Conservation (phyloP, 1,140 invertebrate genomes). For the Meloidogyne exigua region DNA sequence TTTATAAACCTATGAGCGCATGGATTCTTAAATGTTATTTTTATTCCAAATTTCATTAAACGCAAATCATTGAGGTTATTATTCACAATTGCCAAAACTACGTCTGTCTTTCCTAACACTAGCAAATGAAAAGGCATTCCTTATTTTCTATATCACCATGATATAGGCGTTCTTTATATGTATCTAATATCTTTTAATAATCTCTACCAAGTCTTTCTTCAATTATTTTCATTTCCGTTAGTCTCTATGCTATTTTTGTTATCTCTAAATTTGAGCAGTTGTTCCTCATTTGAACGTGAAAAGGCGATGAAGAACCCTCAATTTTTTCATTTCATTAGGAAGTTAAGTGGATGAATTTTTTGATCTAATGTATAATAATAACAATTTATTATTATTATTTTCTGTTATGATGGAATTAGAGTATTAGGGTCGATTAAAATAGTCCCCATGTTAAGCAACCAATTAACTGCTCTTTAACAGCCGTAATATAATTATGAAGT, state of each 20-base stretch:
- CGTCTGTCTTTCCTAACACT: background rate
- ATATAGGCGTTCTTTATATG: background rate
- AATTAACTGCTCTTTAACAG: no score
- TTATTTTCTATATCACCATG: background rate
- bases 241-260: background rate
- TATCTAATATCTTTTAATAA: no score
- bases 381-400: constrained; percentile 2
- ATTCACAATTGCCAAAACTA: background rate
- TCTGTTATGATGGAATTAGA: background rate
- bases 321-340: background rate
- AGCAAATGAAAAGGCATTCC: background rate
- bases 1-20: background rate
- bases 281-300: background rate
- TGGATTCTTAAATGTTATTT: background rate
- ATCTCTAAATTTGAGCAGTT: background rate
- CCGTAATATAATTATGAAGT: background rate
- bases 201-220: background rate
- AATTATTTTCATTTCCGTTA: background rate
- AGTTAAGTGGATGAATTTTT: background rate
- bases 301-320: background rate
- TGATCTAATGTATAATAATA: background rate
- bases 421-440: background rate
- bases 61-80: background rate
- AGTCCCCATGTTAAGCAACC: no score
- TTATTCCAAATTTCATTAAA: background rate